Percentiles rank a stretch among this genome's conserved stretches.
These are phyloP conservation scores for Rhabdornis inornatus DNA, from an alignment of 2,113 vertebrate species.

Conservation along the genomic window DNA sequence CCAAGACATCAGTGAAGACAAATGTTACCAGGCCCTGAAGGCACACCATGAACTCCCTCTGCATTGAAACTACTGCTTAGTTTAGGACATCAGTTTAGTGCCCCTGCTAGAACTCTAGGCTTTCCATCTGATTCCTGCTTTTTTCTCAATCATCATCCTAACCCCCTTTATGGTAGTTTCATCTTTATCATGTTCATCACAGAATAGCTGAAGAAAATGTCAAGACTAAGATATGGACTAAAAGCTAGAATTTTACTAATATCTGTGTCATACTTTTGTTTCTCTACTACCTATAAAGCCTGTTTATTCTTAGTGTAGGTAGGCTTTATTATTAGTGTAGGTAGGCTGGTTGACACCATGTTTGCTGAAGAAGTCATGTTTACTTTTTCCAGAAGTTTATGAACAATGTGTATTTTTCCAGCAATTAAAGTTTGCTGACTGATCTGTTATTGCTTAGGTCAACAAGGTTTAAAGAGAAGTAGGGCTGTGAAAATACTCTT, in stretches of 20 bases:
- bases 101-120: not conserved
- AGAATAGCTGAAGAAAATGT: not conserved
- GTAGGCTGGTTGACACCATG: not conserved
- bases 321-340: not conserved
- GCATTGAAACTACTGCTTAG: not conserved
- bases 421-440: not conserved
- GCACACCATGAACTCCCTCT: not conserved
- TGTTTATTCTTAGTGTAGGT: not conserved
- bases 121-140: not conserved
- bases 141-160: not conserved
- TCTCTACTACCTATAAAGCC: not conserved
- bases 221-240: not conserved
- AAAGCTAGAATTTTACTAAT: not conserved
- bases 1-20: not conserved
- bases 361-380: not conserved
- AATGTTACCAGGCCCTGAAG: not conserved
- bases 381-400: not conserved
- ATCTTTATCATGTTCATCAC: not conserved
- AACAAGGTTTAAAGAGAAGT: not conserved
- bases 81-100: not conserved
- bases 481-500: not conserved
- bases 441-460: not conserved
- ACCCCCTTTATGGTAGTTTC: not conserved
- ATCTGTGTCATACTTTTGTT: not conserved
- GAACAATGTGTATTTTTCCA: not conserved